Evolutionary conservation across 2,797 vertebrate species (phyloP), one percentile per base, ranked within the genome.

Genomic region (Sparus aurata): DNA sequence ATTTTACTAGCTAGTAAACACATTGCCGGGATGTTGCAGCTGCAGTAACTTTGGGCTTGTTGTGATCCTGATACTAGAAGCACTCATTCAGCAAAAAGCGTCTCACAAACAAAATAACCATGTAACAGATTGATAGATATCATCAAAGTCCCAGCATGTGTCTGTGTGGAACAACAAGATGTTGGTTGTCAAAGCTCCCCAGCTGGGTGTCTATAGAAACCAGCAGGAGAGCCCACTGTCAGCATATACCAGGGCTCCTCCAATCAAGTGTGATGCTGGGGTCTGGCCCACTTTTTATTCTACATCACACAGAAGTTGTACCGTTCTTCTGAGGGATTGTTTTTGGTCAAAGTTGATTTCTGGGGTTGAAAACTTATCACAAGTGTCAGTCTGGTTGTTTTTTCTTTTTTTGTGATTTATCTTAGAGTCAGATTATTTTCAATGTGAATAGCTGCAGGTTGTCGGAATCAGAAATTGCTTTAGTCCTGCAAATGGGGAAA

Each of bases 261-360:
- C 62, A 49, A 27, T 66, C 45, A 50, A 50, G 53, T 2, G 9
- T 11, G 72, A 41, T 66, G 72, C 72, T 74, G 72, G 17, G 53
- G n/a, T 65, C 58, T 74, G 72, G 53, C 62, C 61, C 22, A 27
- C 54, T 74, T 57, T 41, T 43, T 23, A 18, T 47, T 49, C 57
- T 60, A 45, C 23, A 3, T 46, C 52, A 46, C 49, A 54, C 27
- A 10, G 38, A 38, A 10, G 34, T 38, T 10, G 34, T 38, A 9
- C 52, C 18, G 18, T 46, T 53, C 13, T 54, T 38, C 18, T 18
- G 22, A 27, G 57, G 13, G 12, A 45, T 4, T 15, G n/a, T 45
- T 59, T 20, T 69, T 69, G 17, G 47, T 70, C 45, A 38, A 11
- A 38, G 13, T 59, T 59, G n/a, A 22, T 55, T 27, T 38, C 38